phyloP scores from a whole-genome alignment of 2,888 invertebrate species.

The Synanthedon andrenaeformis region DNA sequence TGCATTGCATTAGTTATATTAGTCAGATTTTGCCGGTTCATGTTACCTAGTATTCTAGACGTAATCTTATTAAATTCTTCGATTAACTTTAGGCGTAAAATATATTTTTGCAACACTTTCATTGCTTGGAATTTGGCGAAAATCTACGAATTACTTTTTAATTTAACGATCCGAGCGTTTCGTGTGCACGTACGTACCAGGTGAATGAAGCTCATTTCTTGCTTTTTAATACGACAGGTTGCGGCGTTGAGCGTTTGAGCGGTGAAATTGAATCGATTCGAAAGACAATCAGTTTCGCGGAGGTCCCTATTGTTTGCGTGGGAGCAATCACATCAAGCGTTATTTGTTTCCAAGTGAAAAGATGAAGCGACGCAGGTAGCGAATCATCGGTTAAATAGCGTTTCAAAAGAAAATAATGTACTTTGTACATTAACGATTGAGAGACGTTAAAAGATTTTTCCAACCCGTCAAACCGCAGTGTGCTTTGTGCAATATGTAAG shows the following conservation, averaged over 20 bases:
- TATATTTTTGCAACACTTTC: conserved; percentile 13
- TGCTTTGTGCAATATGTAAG: too few species aligned
- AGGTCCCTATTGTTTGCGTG: conserved; percentile 56
- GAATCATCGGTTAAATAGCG: neutral
- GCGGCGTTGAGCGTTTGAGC: conserved; percentile 16
- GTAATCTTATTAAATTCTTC: too few species aligned
- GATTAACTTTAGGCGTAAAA: conserved; percentile 5
- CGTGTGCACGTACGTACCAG: conserved; percentile 12
- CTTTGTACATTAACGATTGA: neutral
- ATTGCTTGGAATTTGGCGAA: conserved; percentile 20
- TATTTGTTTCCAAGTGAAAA: conserved; percentile 34
- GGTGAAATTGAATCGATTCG: conserved; percentile 54
- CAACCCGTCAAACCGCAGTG: too few species aligned
- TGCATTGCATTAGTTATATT: too few species aligned
- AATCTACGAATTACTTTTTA: conserved; percentile 10
- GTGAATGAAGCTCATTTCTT: conserved; percentile 33
- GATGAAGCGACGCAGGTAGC: conserved; percentile 1
- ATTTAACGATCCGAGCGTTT: conserved; percentile 14
- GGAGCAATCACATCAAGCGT: conserved; percentile 36
- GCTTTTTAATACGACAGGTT: conserved; percentile 21
- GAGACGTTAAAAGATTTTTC: too few species aligned
- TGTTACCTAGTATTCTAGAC: too few species aligned
- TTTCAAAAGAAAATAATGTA: neutral
- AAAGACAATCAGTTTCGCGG: conserved; percentile 46
- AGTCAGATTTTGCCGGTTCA: too few species aligned